Evolutionary conservation across 2,113 vertebrate genomes (phyloP), one percentile per base, ranked within the genome.

Genomic region (Phoenicopterus ruber): DNA sequence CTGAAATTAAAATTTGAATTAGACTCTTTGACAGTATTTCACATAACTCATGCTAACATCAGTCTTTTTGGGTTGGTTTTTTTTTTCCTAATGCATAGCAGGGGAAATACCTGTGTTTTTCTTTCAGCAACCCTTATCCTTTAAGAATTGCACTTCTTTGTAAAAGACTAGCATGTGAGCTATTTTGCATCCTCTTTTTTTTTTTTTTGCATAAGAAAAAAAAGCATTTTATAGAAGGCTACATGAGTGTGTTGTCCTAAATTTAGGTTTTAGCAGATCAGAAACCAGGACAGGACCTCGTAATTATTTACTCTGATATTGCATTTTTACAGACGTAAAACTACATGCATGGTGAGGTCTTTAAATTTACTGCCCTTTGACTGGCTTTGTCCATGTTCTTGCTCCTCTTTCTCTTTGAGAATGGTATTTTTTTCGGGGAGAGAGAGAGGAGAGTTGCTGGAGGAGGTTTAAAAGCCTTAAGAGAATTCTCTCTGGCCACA

Each of bases 1-100:
- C 32, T 96, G 79, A 88, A 66, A 84, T 86, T 38, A 69, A 89
- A 78, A 91, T 79, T 42, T 86, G 31, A 92, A 72, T 90, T 83
- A 13, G 50, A 58, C 16, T 90, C 47, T 49, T 61, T 62, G 74
- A 83, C 73, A 63, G 21, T 47, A 72, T 90, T 96, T 89, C 77
- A 66, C 10, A 17, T 32, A 87, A 78, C 24, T 85, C 70, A 47
- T 44, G 40, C 32, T 82, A 69, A 55, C 20, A 65, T 55, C 38
- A 76, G 57, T 88, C 55, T 76, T 49, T 49, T 71, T 7, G 5
- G 0, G 1, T n/a, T n/a, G n/a, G n/a, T n/a, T n/a, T 42, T 42
- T 79, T 77, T 66, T 91, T 61, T 19, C 55, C 38, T n/a, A 38
- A 44, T 49, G 7, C 59, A 63, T 74, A 65, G 31, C 73, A 83